Conservation (phyloP, 1,140 invertebrate genomes). For the Drosophila sproati region DNA sequence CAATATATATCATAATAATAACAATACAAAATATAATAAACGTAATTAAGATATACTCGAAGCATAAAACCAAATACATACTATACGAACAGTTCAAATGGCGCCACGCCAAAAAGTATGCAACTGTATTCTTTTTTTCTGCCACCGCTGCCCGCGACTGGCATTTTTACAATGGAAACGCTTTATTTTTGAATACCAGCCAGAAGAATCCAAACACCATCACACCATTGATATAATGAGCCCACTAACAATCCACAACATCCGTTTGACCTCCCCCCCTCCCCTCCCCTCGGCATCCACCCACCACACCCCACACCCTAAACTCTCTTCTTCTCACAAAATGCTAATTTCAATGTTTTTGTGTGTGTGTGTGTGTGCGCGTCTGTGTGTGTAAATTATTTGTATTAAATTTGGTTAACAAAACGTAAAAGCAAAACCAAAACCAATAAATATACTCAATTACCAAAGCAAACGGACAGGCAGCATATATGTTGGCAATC, state of each 20-base stretch:
- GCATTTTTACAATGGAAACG: constrained; percentile 61
- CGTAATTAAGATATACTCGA: constrained; percentile 35
- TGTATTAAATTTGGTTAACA: constrained; percentile 83
- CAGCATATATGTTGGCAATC: constrained; percentile 85
- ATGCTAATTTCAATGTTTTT: constrained; percentile 79
- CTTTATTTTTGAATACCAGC: constrained; percentile 65
- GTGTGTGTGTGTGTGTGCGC: constrained; percentile 55
- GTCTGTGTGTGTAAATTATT: constrained; percentile 65
- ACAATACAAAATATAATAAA: constrained; percentile 42
- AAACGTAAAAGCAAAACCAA: constrained; percentile 46
- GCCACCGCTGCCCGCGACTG: constrained; percentile 23
- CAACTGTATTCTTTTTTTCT: constrained; percentile 56
- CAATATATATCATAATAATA: constrained; percentile 28
- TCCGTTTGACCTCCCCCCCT: constrained; percentile 16
- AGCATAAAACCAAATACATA: constrained; percentile 34
- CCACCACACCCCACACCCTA: constrained; percentile 14
- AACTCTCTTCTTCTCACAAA: constrained; percentile 32
- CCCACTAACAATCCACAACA: constrained; percentile 35
- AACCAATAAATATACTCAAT: constrained; percentile 44
- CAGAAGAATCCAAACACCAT: constrained; percentile 25
- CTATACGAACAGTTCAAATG: constrained; percentile 38
- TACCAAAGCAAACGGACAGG: constrained; percentile 69
- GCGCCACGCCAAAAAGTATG: constrained; percentile 46
- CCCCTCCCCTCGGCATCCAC: constrained; percentile 11
- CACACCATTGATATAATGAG: constrained; percentile 34